Conservation (phyloP, 2,113 vertebrate species). For the Alexandromys fortis region DNA sequence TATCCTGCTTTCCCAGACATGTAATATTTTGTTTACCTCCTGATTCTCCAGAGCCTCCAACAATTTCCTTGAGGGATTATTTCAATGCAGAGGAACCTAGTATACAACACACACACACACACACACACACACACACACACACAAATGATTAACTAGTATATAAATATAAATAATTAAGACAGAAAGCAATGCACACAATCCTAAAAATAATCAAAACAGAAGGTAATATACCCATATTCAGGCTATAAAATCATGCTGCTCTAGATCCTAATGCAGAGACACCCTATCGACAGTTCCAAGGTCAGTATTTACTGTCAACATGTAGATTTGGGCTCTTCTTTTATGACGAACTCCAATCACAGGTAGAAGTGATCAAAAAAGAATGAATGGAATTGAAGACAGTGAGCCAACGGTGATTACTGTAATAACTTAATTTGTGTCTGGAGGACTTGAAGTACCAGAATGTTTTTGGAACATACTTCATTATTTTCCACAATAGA, state of each 20-base stretch:
- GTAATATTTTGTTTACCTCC: too few relatives aligned
- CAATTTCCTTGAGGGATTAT: too few relatives aligned
- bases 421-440: neutral
- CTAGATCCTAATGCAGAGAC: neutral
- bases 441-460: neutral
- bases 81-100: too few relatives aligned
- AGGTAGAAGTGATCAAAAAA: neutral
- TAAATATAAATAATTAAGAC: neutral
- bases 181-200: neutral
- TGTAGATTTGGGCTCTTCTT: neutral
- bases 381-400: neutral
- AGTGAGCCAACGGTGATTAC: neutral
- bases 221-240: neutral
- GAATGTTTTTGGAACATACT: neutral
- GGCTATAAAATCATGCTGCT: neutral
- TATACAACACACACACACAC: neutral
- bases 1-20: too few relatives aligned
- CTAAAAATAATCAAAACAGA: neutral
- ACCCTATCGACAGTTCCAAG: neutral
- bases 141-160: neutral
- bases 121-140: neutral
- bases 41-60: too few relatives aligned
- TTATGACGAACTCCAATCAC: neutral
- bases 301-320: neutral
- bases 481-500: neutral